A percentile compares a stretch with the other conserved stretches of the same genome.
Evolutionary conservation across 2,888 invertebrate genomes (phyloP).

Genomic region (Seira sanloemensis): DNA sequence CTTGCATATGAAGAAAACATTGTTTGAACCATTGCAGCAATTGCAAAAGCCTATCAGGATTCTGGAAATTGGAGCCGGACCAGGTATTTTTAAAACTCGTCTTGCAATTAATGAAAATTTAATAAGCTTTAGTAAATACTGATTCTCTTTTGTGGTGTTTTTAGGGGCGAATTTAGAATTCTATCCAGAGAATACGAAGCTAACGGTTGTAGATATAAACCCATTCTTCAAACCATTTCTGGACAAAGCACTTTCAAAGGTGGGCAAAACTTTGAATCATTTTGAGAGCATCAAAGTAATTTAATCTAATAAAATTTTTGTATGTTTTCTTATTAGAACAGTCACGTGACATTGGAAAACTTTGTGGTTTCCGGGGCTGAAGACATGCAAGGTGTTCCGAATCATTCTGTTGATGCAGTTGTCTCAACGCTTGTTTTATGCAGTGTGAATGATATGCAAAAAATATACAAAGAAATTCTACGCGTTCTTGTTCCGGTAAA

Average conservation of each 20-base stretch:
- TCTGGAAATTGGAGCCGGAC: conserved; percentile 70
- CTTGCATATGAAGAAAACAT: conserved; percentile 28
- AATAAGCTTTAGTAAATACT: not conserved
- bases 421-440: conserved; percentile 74
- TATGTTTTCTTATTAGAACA: conserved; percentile 50
- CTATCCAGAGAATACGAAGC: conserved; percentile 65
- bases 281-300: not conserved
- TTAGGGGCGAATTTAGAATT: conserved; percentile 66
- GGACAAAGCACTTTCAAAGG: conserved; percentile 53
- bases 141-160: not conserved
- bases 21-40: conserved; percentile 58
- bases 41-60: conserved; percentile 56
- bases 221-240: conserved; percentile 57
- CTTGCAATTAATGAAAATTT: not conserved
- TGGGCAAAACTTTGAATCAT: too few species aligned
- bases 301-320: not conserved
- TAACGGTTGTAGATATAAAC: conserved; percentile 66
- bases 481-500: conserved; percentile 74
- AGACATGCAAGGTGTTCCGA: conserved; percentile 72
- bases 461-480: conserved; percentile 72
- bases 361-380: conserved; percentile 68
- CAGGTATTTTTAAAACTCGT: conserved; percentile 56
- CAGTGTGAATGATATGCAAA: conserved; percentile 71
- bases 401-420: conserved; percentile 74
- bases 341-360: conserved; percentile 68